These are phyloP conservation scores for Drosophila jambulina DNA, from an alignment of 1,140 invertebrate genomes.

Conservation along the genomic window DNA sequence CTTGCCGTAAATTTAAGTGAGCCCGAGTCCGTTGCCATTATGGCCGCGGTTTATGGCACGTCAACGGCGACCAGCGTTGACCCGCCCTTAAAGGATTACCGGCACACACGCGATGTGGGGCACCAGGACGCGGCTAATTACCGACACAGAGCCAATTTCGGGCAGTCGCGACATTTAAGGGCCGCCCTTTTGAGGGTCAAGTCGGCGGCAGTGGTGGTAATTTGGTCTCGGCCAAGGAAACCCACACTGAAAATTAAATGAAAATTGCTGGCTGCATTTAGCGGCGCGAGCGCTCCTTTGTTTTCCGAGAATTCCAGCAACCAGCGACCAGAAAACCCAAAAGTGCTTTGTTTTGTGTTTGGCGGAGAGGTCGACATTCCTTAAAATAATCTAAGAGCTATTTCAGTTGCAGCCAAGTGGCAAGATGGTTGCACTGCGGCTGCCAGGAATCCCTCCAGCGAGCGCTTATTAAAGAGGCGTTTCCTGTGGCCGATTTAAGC, in stretches of 20 bases:
- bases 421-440: constrained; percentile 12
- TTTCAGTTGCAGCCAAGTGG: constrained; percentile 40
- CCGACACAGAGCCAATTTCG: constrained; percentile 58
- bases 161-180: constrained; percentile 76
- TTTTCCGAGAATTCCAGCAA: constrained; percentile 27
- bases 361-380: constrained; percentile 21
- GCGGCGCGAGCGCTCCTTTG: constrained; percentile 45
- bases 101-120: constrained; percentile 71
- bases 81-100: constrained; percentile 69
- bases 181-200: constrained; percentile 76
- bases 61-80: constrained; percentile 50
- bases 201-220: constrained; percentile 46
- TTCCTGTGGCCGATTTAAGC: constrained; percentile 31
- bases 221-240: constrained; percentile 56
- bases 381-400: constrained; percentile 34
- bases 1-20: constrained; percentile 51
- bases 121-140: constrained; percentile 63
- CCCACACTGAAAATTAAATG: constrained; percentile 74
- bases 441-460: not conserved
- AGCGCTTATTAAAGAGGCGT: constrained; percentile 29
- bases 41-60: constrained; percentile 62
- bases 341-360: constrained; percentile 34
- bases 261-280: constrained; percentile 74
- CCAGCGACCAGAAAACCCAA: constrained; percentile 20
- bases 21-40: constrained; percentile 35